Conservation (phyloP, 2,888 invertebrate species). For the Macrophya alboannulata region DNA sequence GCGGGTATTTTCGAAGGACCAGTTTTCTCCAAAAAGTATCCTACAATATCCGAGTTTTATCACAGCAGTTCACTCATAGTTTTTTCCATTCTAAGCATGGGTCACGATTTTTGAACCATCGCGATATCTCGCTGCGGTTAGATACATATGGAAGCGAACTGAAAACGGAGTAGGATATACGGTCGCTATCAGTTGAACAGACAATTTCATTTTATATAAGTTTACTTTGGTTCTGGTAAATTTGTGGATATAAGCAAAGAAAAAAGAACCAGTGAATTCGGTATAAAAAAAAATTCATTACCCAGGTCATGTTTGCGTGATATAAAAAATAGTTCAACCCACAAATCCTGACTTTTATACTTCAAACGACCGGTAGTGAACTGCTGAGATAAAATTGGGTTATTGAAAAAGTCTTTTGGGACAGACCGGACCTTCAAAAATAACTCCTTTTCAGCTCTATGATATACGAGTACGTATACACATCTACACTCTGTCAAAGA, state of each 20-base stretch:
- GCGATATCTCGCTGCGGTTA: background rate
- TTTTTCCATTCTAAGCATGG: background rate
- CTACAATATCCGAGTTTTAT: background rate
- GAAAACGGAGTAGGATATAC: background rate
- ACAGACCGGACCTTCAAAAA: background rate
- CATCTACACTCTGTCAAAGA: background rate
- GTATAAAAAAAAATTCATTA: background rate
- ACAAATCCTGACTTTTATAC: background rate
- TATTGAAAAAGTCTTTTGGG: conserved; percentile 3
- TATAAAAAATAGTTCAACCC: background rate
- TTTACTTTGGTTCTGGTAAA: background rate
- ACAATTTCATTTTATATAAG: background rate
- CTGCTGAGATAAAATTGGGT: background rate
- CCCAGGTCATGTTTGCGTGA: background rate
- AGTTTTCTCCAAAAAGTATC: background rate
- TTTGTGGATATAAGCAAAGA: background rate
- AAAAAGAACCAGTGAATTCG: too few species aligned
- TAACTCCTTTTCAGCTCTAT: too few species aligned
- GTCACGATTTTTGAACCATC: background rate
- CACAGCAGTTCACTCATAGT: background rate
- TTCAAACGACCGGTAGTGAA: background rate
- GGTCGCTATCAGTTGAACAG: background rate
- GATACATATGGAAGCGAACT: background rate
- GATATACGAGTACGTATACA: too few species aligned
- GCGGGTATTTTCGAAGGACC: background rate